Conservation (phyloP, 1,140 invertebrate genomes). For the Euwallacea similis region DNA sequence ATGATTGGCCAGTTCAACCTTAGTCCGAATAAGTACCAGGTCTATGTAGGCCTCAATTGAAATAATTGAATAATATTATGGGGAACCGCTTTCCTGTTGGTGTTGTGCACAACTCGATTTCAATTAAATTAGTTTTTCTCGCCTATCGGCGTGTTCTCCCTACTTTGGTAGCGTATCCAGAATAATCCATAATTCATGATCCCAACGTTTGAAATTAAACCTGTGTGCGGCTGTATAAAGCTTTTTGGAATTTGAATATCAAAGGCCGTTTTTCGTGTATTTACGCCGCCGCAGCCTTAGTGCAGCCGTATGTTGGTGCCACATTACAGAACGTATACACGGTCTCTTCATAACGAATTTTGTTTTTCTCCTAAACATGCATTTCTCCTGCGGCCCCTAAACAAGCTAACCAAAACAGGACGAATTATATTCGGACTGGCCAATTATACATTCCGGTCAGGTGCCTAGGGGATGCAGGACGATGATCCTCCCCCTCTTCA, state of each 20-base stretch:
- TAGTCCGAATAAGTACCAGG: conserved; percentile 8
- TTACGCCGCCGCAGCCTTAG: neutral
- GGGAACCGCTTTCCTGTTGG: conserved; percentile 9
- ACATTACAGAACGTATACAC: no score
- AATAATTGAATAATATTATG: conserved; percentile 25
- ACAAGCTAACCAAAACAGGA: neutral
- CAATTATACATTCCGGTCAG: neutral
- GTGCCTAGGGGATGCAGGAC: neutral
- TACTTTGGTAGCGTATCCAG: no score
- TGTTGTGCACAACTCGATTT: neutral
- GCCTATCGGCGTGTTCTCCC: no score
- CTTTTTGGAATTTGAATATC: conserved; percentile 25
- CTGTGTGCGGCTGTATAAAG: conserved; percentile 13
- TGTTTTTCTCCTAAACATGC: no score
- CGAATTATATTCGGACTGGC: neutral
- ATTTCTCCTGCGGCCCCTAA: neutral
- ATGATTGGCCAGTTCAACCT: conserved; percentile 14
- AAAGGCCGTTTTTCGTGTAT: conserved; percentile 23
- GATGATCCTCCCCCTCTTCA: neutral
- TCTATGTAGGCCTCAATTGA: conserved; percentile 25
- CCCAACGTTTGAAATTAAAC: no score
- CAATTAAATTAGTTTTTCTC: no score
- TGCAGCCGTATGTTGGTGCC: no score
- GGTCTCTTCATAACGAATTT: no score
- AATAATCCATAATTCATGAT: no score